phyloP scores from a whole-genome alignment of 2,888 invertebrate species.

The Temnothorax ravouxi region DNA sequence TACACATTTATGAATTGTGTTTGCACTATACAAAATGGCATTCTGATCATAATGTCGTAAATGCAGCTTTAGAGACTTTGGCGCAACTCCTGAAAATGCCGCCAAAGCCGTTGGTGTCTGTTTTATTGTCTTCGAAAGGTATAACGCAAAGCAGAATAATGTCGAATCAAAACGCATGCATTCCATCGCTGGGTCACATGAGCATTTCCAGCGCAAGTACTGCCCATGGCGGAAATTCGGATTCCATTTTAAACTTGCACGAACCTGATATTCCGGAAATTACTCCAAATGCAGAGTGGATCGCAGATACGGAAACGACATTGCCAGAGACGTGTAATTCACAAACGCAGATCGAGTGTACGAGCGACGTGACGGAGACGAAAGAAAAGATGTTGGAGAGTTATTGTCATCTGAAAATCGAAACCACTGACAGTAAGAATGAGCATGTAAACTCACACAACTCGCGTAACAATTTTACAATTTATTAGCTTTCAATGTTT shows the following conservation, averaged over 20 bases:
- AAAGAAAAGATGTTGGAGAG: constrained; percentile 77
- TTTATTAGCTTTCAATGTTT: constrained; percentile 49
- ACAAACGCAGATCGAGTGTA: constrained; percentile 60
- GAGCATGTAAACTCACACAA: background rate
- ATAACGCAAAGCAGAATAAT: constrained; percentile 82
- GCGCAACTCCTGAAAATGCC: constrained; percentile 87
- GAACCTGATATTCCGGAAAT: constrained; percentile 80
- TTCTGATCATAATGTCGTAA: constrained; percentile 95
- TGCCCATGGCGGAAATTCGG: constrained; percentile 74
- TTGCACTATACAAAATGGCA: constrained; percentile 90
- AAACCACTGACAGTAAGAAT: constrained; percentile 78
- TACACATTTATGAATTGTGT: constrained; percentile 93
- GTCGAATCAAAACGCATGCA: constrained; percentile 68
- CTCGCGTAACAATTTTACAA: background rate
- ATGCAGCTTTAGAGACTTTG: constrained; percentile 93
- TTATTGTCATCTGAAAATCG: constrained; percentile 79
- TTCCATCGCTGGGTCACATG: constrained; percentile 75
- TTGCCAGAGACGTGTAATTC: constrained; percentile 65
- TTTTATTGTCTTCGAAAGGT: constrained; percentile 86
- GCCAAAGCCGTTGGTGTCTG: constrained; percentile 85
- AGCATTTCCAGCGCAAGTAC: constrained; percentile 77
- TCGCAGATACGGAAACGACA: constrained; percentile 74
- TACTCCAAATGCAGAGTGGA: constrained; percentile 81
- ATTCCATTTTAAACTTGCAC: constrained; percentile 76
- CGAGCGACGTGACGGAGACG: constrained; percentile 74